A percentile compares a stretch with the other conserved stretches of the same genome.
These are phyloP conservation scores for Ostrea denselamellosa DNA, from an alignment of 1,140 invertebrate genomes.

Conservation along the genomic window DNA sequence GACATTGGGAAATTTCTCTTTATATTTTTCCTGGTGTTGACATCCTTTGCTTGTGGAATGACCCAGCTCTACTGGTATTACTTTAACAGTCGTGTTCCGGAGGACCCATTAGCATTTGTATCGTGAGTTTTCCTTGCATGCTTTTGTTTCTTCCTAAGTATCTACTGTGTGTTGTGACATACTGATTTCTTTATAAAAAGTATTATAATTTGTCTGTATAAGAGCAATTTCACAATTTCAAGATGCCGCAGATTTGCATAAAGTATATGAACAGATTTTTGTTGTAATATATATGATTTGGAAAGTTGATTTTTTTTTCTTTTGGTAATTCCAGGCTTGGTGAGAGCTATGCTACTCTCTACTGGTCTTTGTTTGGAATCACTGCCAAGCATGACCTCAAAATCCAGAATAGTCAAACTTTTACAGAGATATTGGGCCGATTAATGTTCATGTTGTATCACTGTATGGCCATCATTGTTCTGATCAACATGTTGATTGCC, in stretches of 20 bases:
- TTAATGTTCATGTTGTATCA: conserved; percentile 82
- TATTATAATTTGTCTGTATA: not conserved
- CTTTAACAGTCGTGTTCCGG: conserved; percentile 56
- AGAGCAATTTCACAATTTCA: too few species aligned
- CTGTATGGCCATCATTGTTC: conserved; percentile 82
- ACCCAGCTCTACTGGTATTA: conserved; percentile 81
- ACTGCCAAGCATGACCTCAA: conserved; percentile 78
- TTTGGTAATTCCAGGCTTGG: conserved; percentile 77
- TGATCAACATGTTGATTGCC: conserved; percentile 83
- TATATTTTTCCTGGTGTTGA: conserved; percentile 81
- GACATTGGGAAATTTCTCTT: conserved; percentile 82
- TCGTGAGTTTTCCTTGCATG: conserved; percentile 67
- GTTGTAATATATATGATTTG: too few species aligned
- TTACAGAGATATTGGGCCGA: conserved; percentile 77
- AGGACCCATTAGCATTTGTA: conserved; percentile 67
- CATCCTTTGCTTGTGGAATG: conserved; percentile 80
- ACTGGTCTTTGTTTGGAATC: conserved; percentile 82
- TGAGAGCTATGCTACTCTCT: conserved; percentile 81
- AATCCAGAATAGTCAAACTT: conserved; percentile 68
- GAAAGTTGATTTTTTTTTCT: not conserved
- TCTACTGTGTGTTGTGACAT: not conserved
- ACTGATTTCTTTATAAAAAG: not conserved
- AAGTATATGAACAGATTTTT: too few species aligned
- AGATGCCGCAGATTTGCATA: too few species aligned
- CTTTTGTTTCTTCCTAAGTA: not conserved